These are phyloP conservation scores for Smutsia gigantea DNA, from an alignment of 2,797 vertebrate genomes.

Conservation along the genomic window DNA sequence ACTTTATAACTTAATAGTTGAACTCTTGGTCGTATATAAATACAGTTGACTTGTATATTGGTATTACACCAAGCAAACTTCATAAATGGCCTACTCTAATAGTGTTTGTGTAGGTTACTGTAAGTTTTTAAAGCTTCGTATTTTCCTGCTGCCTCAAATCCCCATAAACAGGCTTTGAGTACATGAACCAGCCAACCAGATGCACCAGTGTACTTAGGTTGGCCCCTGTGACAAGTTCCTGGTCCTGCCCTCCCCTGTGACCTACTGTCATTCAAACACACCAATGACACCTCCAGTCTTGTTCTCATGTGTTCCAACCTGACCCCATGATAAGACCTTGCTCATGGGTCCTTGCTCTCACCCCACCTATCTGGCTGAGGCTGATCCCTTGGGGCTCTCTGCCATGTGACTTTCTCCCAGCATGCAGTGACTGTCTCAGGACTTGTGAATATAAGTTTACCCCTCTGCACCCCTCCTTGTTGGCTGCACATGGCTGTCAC, in stretches of 20 bases:
- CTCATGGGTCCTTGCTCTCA: not conserved
- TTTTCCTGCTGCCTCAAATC: not conserved
- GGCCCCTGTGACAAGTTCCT: not conserved
- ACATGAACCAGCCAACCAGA: not conserved
- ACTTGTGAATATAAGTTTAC: not conserved
- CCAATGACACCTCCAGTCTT: not conserved
- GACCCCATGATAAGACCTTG: not conserved
- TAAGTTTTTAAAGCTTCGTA: not conserved
- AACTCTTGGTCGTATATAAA: not conserved
- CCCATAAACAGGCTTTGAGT: not conserved
- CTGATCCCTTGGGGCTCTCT: not conserved
- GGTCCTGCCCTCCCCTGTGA: not conserved
- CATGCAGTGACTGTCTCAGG: not conserved
- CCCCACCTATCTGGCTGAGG: not conserved
- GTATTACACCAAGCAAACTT: not conserved
- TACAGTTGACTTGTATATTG: not conserved
- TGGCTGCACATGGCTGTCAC: not conserved
- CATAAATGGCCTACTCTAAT: not conserved
- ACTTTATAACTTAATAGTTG: not conserved
- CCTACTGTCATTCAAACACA: not conserved
- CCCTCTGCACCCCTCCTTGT: not conserved
- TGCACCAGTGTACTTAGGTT: not conserved
- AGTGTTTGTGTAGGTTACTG: not conserved
- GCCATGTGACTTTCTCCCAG: not conserved
- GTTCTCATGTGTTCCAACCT: too few species aligned